Percentiles rank a stretch among this genome's conserved stretches.
Conservation (phyloP, 2,797 vertebrate genomes). For the Poeciliopsis turneri region DNA sequence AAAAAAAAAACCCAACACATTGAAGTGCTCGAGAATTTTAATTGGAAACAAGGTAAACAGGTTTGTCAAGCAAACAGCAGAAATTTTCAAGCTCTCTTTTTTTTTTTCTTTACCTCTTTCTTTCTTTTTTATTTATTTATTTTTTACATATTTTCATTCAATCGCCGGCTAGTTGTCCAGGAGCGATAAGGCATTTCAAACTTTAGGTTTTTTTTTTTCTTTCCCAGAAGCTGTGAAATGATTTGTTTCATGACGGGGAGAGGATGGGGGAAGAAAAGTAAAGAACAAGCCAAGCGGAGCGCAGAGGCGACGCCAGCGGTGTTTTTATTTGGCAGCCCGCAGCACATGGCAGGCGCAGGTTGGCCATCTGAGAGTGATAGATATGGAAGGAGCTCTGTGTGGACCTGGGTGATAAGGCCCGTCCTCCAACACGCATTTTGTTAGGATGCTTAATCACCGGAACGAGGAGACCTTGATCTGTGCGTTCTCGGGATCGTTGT, state of each 20-base stretch:
- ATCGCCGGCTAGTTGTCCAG: slow-evolving; percentile 47
- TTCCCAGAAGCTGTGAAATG: slow-evolving; percentile 30
- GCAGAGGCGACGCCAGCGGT: slow-evolving; percentile 59
- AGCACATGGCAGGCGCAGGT: slow-evolving; percentile 57
- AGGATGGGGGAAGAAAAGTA: slow-evolving; percentile 32
- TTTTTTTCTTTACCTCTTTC: background rate
- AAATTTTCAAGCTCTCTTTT: slow-evolving; percentile 22
- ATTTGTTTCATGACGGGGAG: slow-evolving; percentile 60
- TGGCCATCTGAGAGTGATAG: slow-evolving; percentile 73
- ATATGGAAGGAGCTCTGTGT: slow-evolving; percentile 76
- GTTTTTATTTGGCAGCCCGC: slow-evolving; percentile 68
- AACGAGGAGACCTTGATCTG: slow-evolving; percentile 72
- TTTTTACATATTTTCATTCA: slow-evolving; percentile 39
- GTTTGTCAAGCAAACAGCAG: slow-evolving; percentile 39
- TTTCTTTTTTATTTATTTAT: slow-evolving; percentile 9
- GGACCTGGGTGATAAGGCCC: slow-evolving; percentile 75
- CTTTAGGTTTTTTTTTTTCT: slow-evolving; percentile 10
- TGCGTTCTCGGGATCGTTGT: slow-evolving; percentile 75
- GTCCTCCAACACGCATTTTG: slow-evolving; percentile 67
- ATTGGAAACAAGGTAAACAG: slow-evolving; percentile 37
- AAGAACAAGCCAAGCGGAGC: slow-evolving; percentile 52
- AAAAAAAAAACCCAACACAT: slow-evolving; percentile 22
- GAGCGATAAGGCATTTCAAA: slow-evolving; percentile 53
- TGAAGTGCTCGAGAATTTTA: slow-evolving; percentile 3
- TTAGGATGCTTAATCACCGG: slow-evolving; percentile 67